Percentiles rank a stretch among this genome's conserved stretches.
Evolutionary conservation across 1,140 invertebrate species (phyloP).

Genomic region (Nilaparvata lugens): DNA sequence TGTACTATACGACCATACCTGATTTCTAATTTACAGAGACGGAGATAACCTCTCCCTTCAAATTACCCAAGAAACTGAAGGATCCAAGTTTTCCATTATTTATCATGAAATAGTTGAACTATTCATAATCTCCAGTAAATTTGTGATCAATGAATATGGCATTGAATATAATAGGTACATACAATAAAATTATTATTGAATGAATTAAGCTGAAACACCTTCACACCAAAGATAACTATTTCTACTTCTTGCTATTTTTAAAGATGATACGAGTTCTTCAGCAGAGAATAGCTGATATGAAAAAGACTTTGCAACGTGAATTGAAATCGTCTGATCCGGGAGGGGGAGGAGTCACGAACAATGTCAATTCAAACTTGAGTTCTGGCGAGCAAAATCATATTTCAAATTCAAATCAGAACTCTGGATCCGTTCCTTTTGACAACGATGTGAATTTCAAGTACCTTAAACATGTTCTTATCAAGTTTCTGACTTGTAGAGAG

Average conservation of each 20-base stretch:
- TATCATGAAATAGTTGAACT: too few species aligned
- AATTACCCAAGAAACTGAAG: too few species aligned
- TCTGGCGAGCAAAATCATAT: constrained; percentile 7
- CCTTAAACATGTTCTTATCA: constrained; percentile 85
- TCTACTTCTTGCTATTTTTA: constrained; percentile 42
- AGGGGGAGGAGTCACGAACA: background rate
- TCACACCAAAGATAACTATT: too few species aligned
- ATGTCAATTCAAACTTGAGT: background rate
- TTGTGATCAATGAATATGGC: too few species aligned
- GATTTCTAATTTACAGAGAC: too few species aligned
- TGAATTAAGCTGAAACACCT: too few species aligned
- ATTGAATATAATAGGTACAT: too few species aligned
- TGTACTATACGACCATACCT: too few species aligned
- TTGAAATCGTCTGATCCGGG: constrained; percentile 37
- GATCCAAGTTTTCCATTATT: too few species aligned
- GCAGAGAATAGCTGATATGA: constrained; percentile 76
- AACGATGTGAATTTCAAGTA: constrained; percentile 79
- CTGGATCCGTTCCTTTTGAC: constrained; percentile 32
- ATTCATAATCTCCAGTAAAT: too few species aligned
- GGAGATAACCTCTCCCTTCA: too few species aligned
- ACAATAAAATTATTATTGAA: too few species aligned
- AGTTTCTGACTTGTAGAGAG: constrained; percentile 80
- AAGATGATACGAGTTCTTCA: constrained; percentile 77
- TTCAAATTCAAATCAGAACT: background rate
- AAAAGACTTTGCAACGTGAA: constrained; percentile 83